Conservation (phyloP, 2,888 invertebrate species). For the Phyllotreta striolata region DNA sequence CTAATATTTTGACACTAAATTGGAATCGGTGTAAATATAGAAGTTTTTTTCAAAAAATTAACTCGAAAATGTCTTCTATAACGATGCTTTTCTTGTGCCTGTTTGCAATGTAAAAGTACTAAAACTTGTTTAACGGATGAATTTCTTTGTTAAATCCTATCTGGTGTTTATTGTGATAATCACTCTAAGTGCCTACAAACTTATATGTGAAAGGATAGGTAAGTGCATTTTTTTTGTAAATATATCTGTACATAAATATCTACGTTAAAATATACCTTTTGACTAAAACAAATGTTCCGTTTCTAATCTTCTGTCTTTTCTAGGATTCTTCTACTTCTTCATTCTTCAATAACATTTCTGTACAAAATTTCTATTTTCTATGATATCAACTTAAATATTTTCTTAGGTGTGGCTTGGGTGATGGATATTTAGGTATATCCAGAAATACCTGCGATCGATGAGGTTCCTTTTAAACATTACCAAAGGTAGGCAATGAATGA, state of each 20-base stretch:
- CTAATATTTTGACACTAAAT: no score
- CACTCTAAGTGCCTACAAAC: constrained; percentile 8
- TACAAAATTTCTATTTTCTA: constrained; percentile 27
- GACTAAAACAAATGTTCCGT: constrained; percentile 15
- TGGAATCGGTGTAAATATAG: no score
- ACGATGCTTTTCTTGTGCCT: no score
- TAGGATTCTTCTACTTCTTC: constrained; percentile 22
- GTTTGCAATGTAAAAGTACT: no score
- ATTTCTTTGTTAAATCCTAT: no score
- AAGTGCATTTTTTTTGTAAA: constrained; percentile 11
- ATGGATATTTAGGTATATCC: constrained; percentile 20
- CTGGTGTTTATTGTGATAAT: no score
- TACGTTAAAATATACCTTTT: constrained; percentile 15
- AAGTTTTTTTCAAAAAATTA: no score
- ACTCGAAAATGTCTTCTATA: no score
- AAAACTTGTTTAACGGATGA: no score
- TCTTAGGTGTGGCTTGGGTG: constrained; percentile 35
- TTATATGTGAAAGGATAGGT: constrained; percentile 17
- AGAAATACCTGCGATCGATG: constrained; percentile 13
- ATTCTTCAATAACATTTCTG: constrained; percentile 27
- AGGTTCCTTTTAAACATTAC: not conserved
- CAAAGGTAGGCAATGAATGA: no score
- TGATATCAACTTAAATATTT: constrained; percentile 9
- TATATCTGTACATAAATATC: constrained; percentile 11
- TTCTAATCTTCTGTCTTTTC: constrained; percentile 27